These are phyloP conservation scores for Drosophila nigritarsus DNA, from an alignment of 2,888 invertebrate species.

Conservation along the genomic window DNA sequence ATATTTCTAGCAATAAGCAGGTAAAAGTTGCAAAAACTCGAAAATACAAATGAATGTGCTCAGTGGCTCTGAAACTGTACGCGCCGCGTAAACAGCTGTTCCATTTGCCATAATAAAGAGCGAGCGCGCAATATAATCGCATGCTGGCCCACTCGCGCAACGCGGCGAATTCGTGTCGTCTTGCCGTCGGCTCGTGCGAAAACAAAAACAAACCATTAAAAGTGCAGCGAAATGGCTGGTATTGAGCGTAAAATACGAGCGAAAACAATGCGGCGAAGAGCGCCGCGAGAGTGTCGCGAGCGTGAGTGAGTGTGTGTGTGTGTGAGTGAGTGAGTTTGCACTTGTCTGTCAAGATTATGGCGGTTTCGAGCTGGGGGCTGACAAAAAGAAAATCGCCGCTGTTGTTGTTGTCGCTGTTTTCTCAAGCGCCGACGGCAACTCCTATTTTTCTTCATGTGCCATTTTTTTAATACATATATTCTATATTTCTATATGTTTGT, in stretches of 20 bases:
- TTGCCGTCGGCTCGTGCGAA: slow-evolving; percentile 45
- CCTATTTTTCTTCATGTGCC: slow-evolving; percentile 82
- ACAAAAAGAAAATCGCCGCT: slow-evolving; percentile 53
- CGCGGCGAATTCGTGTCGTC: slow-evolving; percentile 64
- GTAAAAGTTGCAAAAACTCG: slow-evolving; percentile 23
- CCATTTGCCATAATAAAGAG: slow-evolving; percentile 69
- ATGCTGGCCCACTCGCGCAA: slow-evolving; percentile 58
- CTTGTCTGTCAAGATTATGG: slow-evolving; percentile 81
- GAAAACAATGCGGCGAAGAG: slow-evolving; percentile 75
- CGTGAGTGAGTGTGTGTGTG: slow-evolving; percentile 24
- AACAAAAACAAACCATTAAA: slow-evolving; percentile 78
- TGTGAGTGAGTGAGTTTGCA: slow-evolving; percentile 54
- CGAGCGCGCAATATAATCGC: slow-evolving; percentile 32
- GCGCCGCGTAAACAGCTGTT: slow-evolving; percentile 67
- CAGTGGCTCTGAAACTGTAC: slow-evolving; percentile 54
- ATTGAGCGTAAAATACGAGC: slow-evolving; percentile 79
- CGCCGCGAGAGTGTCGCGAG: slow-evolving; percentile 16
- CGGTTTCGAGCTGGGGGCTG: slow-evolving; percentile 61
- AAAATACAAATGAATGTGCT: slow-evolving; percentile 10
- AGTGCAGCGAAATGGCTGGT: slow-evolving; percentile 66
- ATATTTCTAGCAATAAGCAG: slow-evolving; percentile 6
- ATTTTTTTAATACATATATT: slow-evolving; percentile 34
- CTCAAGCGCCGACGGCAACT: slow-evolving; percentile 79
- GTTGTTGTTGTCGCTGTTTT: slow-evolving; percentile 36
- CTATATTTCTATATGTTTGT: slow-evolving; percentile 6